phyloP scores from a whole-genome alignment of 2,888 invertebrate species.

The Rhamnusium bicolor region DNA sequence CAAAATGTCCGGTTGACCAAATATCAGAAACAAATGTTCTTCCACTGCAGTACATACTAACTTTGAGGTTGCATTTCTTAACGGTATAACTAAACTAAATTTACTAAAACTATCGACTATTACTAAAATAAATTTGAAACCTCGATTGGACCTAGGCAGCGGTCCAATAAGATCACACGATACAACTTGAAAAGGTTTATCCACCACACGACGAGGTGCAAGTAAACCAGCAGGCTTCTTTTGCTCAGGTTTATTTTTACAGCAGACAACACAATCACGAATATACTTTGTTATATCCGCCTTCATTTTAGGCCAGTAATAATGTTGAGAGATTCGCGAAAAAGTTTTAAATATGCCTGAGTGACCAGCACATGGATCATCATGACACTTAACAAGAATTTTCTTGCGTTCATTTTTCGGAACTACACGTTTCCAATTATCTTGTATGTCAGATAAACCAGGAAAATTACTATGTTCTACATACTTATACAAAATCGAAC shows the following conservation, averaged over 20 bases:
- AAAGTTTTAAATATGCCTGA: slow-evolving; percentile 51
- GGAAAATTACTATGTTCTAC: slow-evolving; percentile 33
- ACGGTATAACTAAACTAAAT: too few species aligned
- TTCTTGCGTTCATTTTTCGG: slow-evolving; percentile 36
- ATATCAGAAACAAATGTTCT: too few species aligned
- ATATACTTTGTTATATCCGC: slow-evolving; percentile 50
- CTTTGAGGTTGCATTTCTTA: too few species aligned
- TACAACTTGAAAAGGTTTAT: background rate
- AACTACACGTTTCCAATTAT: slow-evolving; percentile 46
- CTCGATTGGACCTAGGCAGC: background rate
- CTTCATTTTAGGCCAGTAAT: slow-evolving; percentile 54
- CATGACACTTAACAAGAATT: slow-evolving; percentile 41
- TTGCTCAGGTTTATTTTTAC: slow-evolving; percentile 45
- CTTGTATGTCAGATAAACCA: slow-evolving; percentile 29
- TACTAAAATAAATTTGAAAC: too few species aligned
- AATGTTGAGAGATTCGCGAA: slow-evolving; percentile 29
- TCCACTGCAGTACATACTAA: too few species aligned
- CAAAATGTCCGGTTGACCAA: too few species aligned
- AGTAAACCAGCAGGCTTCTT: slow-evolving; percentile 3
- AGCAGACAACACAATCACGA: slow-evolving; percentile 41
- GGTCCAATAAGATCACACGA: background rate
- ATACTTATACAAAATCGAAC: slow-evolving; percentile 43
- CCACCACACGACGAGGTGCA: background rate
- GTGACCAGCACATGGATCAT: slow-evolving; percentile 46
- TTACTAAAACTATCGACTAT: too few species aligned